Evolutionary conservation across 1,140 invertebrate genomes (phyloP).

Genomic region (Drosophila athabasca): DNA sequence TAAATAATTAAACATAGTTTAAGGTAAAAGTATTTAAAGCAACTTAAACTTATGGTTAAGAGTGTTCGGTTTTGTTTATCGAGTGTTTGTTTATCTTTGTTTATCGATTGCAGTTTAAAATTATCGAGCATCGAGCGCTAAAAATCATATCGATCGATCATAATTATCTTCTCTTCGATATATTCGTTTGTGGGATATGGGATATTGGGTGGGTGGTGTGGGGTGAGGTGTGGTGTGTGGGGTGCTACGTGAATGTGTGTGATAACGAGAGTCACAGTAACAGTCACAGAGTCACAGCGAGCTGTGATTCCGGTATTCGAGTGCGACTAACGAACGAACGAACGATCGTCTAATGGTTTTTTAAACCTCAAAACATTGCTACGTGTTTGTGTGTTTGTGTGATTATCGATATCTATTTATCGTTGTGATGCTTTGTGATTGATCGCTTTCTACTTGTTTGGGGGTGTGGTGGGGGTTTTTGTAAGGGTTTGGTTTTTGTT

Average conservation of each 20-base stretch:
- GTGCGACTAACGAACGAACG: constrained; percentile 48
- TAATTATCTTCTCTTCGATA: constrained; percentile 37
- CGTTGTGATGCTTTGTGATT: constrained; percentile 43
- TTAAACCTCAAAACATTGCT: constrained; percentile 53
- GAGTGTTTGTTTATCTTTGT: constrained; percentile 6
- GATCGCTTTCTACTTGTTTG: constrained; percentile 43
- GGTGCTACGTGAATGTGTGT: constrained; percentile 17
- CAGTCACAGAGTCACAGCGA: constrained; percentile 40
- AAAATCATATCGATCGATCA: constrained; percentile 32
- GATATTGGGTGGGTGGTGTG: too few species aligned
- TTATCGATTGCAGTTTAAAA: constrained; percentile 27
- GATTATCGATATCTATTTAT: constrained; percentile 37
- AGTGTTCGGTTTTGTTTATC: constrained; percentile 22
- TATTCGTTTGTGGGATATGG: constrained; percentile 14
- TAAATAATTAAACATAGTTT: constrained; percentile 47
- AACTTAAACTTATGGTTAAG: constrained; percentile 47
- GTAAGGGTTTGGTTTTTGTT: constrained; percentile 19
- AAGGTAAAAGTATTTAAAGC: constrained; percentile 53
- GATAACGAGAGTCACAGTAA: constrained; percentile 45
- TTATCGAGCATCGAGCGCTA: constrained; percentile 6
- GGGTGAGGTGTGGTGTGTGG: too few species aligned
- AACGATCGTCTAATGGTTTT: constrained; percentile 27
- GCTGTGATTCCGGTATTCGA: constrained; percentile 11
- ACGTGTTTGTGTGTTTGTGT: constrained; percentile 26
- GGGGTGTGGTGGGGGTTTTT: not conserved